A percentile compares a stretch with the other conserved stretches of the same genome.
These are phyloP conservation scores for Mactra quadrangularis DNA, from an alignment of 1,140 invertebrate species.

Conservation along the genomic window DNA sequence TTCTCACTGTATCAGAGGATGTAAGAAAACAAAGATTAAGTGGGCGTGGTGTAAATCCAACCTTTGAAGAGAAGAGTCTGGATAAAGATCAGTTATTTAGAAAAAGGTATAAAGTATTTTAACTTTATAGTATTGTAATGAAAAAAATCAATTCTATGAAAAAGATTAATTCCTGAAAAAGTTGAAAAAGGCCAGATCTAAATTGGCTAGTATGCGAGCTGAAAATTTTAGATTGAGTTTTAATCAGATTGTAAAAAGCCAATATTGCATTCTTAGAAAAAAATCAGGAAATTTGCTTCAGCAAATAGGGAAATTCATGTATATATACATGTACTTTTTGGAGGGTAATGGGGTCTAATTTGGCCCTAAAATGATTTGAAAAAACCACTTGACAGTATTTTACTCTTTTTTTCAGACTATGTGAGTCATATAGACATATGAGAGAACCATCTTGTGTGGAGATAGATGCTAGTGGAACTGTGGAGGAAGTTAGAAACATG, in stretches of 20 bases:
- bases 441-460: slow-evolving; percentile 58
- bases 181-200: background rate
- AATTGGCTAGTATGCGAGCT: too few species aligned
- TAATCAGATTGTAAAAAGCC: too few species aligned
- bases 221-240: too few species aligned
- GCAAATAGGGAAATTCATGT: background rate
- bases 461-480: slow-evolving; percentile 66
- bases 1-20: slow-evolving; percentile 73
- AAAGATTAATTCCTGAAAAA: background rate
- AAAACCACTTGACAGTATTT: too few species aligned
- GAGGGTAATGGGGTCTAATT: too few species aligned
- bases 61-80: slow-evolving; percentile 70
- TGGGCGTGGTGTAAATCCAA: slow-evolving; percentile 60
- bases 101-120: slow-evolving; percentile 62
- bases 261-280: background rate
- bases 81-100: slow-evolving; percentile 72
- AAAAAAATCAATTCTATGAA: background rate
- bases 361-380: too few species aligned
- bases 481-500: slow-evolving; percentile 56
- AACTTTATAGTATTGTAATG: too few species aligned
- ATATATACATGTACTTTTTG: too few species aligned
- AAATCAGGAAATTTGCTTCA: background rate
- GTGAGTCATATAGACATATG: slow-evolving; percentile 67
- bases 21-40: slow-evolving; percentile 66
- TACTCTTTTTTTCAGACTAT: slow-evolving; percentile 70